Conservation (phyloP, 2,113 vertebrate species). For the Hippocampus zosterae region DNA sequence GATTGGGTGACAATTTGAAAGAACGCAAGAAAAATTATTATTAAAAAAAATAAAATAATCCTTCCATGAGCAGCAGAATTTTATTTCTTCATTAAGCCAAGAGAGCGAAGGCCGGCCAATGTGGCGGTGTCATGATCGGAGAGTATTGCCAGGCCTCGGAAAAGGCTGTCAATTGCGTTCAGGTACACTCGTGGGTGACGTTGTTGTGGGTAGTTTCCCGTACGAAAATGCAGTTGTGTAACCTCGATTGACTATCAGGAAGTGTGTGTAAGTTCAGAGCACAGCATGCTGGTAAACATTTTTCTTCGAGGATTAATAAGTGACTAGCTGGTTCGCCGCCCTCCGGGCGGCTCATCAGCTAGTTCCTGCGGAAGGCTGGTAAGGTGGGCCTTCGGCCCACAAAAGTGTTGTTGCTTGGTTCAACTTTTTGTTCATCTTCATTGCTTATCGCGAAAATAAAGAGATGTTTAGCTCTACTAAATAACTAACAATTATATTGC, state of each 20-base stretch:
- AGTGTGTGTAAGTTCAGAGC: constrained; percentile 16
- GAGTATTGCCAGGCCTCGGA: background rate
- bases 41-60: too few relatives aligned
- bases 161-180: constrained; percentile 4
- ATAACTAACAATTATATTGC: too few relatives aligned
- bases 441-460: too few relatives aligned
- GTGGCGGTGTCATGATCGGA: constrained; percentile 3
- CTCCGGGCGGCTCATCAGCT: too few relatives aligned
- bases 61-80: too few relatives aligned
- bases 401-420: too few relatives aligned
- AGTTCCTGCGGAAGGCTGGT: too few relatives aligned
- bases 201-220: constrained; percentile 17
- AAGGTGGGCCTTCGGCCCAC: too few relatives aligned
- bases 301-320: constrained; percentile 27
- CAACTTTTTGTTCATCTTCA: too few relatives aligned
- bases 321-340: too few relatives aligned
- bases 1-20: background rate
- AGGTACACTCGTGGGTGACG: background rate
- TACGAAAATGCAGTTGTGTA: constrained; percentile 16
- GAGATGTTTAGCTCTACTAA: too few relatives aligned
- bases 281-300: background rate
- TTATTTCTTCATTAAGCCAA: background rate
- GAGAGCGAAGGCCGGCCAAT: constrained; percentile 5
- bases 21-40: background rate
- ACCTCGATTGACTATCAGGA: constrained; percentile 7